phyloP scores from a whole-genome alignment of 2,888 invertebrate species.

The Exephanes ischioxanthus region DNA sequence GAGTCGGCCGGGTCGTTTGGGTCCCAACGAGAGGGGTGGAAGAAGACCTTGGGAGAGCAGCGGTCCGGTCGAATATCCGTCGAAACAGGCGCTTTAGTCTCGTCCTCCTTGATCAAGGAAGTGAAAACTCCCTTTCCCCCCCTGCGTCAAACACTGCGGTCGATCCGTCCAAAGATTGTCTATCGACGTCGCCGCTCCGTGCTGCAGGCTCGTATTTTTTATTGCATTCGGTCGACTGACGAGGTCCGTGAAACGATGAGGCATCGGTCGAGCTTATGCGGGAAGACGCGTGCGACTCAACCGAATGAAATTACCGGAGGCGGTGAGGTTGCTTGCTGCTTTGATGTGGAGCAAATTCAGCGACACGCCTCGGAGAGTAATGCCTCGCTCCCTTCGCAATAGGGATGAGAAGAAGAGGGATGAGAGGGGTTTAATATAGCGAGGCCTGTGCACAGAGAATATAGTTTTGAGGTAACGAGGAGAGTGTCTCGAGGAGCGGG shows the following conservation, averaged over 20 bases:
- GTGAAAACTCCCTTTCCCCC: slow-evolving; percentile 57
- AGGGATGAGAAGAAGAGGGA: slow-evolving; percentile 30
- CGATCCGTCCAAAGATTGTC: slow-evolving; percentile 33
- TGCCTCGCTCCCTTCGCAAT: slow-evolving; percentile 66
- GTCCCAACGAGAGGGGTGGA: not conserved
- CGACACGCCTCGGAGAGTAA: slow-evolving; percentile 60
- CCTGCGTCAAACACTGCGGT: slow-evolving; percentile 2
- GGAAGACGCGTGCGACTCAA: slow-evolving; percentile 65
- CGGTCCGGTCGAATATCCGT: not conserved
- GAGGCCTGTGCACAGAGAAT: slow-evolving; percentile 20
- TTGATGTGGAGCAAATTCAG: slow-evolving; percentile 75
- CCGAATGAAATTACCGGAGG: slow-evolving; percentile 78
- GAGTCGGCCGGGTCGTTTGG: not conserved
- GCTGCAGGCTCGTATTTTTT: slow-evolving; percentile 66
- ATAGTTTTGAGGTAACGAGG: slow-evolving; percentile 24
- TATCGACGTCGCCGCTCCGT: slow-evolving; percentile 15
- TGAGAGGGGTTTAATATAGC: slow-evolving; percentile 47
- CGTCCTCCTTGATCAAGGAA: slow-evolving; percentile 62
- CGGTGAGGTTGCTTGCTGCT: slow-evolving; percentile 66
- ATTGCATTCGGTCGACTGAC: slow-evolving; percentile 74
- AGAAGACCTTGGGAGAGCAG: not conserved
- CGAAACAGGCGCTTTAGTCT: not conserved
- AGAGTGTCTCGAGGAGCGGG: not conserved
- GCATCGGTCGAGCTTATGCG: not conserved
- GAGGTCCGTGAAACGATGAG: slow-evolving; percentile 42